Evolutionary conservation across 2,797 vertebrate species (phyloP).

Genomic region (Tympanoctomys barrerae): DNA sequence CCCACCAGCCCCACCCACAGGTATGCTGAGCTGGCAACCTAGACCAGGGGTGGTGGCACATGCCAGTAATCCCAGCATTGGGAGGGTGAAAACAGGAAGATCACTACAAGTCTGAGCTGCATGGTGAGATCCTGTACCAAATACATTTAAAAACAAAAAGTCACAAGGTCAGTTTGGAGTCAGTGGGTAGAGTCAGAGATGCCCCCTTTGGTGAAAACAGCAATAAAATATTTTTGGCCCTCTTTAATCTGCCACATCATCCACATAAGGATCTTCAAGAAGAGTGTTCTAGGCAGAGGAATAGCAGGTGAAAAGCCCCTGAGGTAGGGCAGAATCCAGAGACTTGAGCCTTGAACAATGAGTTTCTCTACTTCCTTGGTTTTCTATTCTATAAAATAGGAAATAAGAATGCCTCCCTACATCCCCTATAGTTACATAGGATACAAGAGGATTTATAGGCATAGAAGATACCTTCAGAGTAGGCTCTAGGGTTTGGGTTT

Average conservation of each 20-base stretch:
- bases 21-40: no score
- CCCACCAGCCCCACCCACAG: no score
- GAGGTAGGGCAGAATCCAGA: neutral
- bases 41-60: no score
- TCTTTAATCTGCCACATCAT: neutral
- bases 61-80: no score
- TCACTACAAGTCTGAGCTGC: no score
- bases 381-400: neutral
- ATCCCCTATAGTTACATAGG: neutral
- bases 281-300: neutral
- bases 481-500: neutral
- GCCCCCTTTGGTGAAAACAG: neutral
- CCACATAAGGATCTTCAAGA: neutral
- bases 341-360: neutral
- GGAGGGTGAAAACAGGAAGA: no score
- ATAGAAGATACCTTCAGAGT: neutral
- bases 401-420: neutral
- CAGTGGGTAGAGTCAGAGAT: neutral
- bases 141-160: neutral
- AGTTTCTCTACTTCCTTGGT: neutral
- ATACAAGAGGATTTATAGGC: neutral
- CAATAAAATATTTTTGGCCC: neutral
- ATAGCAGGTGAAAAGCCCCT: neutral
- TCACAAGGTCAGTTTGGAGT: neutral
- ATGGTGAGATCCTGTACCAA: no score